Evolutionary conservation across 2,113 vertebrate genomes (phyloP).

Genomic region (Stigmatopora nigra): DNA sequence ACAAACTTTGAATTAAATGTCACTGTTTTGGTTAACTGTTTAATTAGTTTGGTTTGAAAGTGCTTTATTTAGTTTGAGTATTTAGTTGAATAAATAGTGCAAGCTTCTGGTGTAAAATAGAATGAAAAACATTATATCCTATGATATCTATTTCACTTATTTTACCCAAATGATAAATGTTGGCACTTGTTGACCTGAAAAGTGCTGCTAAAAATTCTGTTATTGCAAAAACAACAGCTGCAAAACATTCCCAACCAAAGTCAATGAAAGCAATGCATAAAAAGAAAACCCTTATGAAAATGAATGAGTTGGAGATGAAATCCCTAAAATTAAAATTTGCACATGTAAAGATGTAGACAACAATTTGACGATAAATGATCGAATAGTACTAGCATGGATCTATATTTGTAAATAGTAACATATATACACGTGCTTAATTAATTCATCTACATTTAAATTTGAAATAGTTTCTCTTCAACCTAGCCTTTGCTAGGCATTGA

Average conservation of each 20-base stretch:
- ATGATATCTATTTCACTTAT: background rate
- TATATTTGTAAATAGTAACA: background rate
- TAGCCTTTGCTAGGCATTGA: conserved; percentile 3
- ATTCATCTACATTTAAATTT: background rate
- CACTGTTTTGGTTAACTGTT: no score
- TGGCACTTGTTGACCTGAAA: background rate
- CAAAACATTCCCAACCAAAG: conserved; percentile 17
- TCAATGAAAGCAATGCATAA: conserved; percentile 33
- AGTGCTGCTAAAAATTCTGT: background rate
- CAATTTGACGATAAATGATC: background rate
- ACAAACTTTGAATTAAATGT: no score
- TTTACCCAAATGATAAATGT: background rate
- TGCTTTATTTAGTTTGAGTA: no score
- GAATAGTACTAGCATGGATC: background rate
- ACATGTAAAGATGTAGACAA: conserved; percentile 9
- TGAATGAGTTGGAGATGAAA: conserved; percentile 37
- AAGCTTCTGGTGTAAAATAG: no score
- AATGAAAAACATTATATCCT: background rate
- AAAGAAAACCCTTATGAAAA: conserved; percentile 52
- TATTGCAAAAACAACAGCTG: background rate
- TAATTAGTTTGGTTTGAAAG: no score
- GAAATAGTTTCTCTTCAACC: background rate
- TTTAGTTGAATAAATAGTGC: no score
- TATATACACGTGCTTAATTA: no score
- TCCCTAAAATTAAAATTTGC: conserved; percentile 28